A percentile compares a stretch with the other conserved stretches of the same genome.
phyloP scores from a whole-genome alignment of 2,888 invertebrate genomes.

The Palloptera scutellata region DNA sequence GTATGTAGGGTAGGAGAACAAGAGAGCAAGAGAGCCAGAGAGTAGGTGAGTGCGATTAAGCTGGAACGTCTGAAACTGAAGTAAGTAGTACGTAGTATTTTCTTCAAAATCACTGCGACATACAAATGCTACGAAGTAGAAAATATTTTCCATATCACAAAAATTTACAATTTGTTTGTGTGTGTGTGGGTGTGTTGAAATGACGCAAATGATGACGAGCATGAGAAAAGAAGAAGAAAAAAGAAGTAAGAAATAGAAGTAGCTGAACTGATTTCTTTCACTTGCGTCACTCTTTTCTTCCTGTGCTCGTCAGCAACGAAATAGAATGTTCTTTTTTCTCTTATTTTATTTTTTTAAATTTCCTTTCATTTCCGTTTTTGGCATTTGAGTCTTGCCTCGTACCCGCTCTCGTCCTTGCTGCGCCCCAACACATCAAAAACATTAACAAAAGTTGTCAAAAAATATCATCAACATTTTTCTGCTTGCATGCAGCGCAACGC shows the following conservation, averaged over 20 bases:
- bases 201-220: no score
- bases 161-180: no score
- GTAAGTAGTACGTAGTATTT: no score
- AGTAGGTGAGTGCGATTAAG: neutral
- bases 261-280: no score
- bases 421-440: slow-evolving; percentile 13
- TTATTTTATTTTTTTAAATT: slow-evolving; percentile 6
- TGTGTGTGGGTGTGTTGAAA: no score
- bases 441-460: slow-evolving; percentile 38
- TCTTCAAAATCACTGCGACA: slow-evolving; percentile 13
- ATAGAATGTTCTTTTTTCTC: slow-evolving; percentile 8
- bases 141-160: slow-evolving; percentile 8
- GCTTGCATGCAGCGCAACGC: no score
- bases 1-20: no score
- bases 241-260: no score
- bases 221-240: no score
- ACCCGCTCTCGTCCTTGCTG: neutral
- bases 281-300: no score
- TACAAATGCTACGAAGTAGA: slow-evolving; percentile 6
- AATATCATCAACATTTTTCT: slow-evolving; percentile 53
- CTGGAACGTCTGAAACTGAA: neutral
- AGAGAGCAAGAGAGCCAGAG: no score
- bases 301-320: neutral
- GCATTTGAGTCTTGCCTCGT: neutral
- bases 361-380: slow-evolving; percentile 16